Evolutionary conservation across 2,888 invertebrate species (phyloP), one percentile per base, ranked within the genome.

Genomic region (Altica lythri): DNA sequence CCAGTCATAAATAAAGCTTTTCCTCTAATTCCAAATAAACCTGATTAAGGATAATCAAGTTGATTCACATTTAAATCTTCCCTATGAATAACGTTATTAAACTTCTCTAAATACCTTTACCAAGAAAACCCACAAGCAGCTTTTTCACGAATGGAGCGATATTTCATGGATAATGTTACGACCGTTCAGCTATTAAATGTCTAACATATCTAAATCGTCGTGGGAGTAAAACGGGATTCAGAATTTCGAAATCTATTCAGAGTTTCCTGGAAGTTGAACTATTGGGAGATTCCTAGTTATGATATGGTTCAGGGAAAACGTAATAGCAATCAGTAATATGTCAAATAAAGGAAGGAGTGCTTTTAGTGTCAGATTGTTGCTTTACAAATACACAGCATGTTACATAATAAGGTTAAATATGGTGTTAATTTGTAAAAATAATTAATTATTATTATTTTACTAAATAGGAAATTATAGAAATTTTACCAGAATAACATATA

Each of bases 191-290:
- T 45, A 35, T 35, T 34, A 34, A 34, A 35, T 25, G 34, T 34
- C 32, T 34, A 45, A 22, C 45, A 22, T 45, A 45, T 45, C 45
- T 45, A 34, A 45, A 45, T 35, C 34, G 45, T 25, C 34, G 45
- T 45, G 45, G 45, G 45, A 45, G 45, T 45, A 34, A 16, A 25
- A 19, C 45, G 25, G 45, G 13, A 34, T 35, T 14, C 14, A 2
- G 34, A 14, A 34, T 35, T 45, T 45, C 34, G 16, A 25, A 14
- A 45, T 45, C 32, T 18, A 45, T 45, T 34, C 34, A 13, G 35
- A 34, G 10, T 25, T 45, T 45, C 45, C 34, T 10, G 45, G 45
- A 45, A 45, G 45, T 45, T 35, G 34, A 22, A 45, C 34, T 34
- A 45, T 35, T n/a, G 14, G 4, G 19, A 35, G 45, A 45, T 45